Base-by-base conservation (phyloP, 2,797 vertebrate genomes). In the Anolis apletophallus region DNA sequence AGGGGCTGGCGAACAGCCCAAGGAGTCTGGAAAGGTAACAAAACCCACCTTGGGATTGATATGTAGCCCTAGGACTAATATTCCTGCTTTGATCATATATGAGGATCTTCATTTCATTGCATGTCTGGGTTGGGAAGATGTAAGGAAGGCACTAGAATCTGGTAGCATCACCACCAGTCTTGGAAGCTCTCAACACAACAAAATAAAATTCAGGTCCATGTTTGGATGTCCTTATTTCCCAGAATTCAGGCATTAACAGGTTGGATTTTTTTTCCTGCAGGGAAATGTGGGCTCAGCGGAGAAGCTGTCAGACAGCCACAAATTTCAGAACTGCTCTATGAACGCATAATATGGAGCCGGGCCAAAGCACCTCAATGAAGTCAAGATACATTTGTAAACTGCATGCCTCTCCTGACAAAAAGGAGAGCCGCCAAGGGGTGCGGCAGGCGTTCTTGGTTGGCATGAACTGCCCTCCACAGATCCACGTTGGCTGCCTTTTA, bases 291-390 rank as follows among this genome's bases (percentile, higher is more conserved):
- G 21, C 57, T 64, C 40, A 78, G 54, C 12, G 19, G 68, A 87
- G 67, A 68, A 34, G 81, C 64, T 71, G 52, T 14, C n/a, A 83
- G 23, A 52, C 64, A 61, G 54, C 67, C 40, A 34, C 21, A 19
- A 21, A 21, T 14, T 61, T 83, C 76, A 40, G 75, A 79, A 32
- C 67, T 79, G 54, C 55, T 55, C 40, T 64, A 64, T 87, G 86
- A 87, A 75, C 75, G 26, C 81, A 83, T 79, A 17, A 16, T 54
- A 83, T 79, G 86, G 86, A 87, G 68, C 46, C 23, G 23, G 83
- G 86, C 75, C 86, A 87, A 79, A 52, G 69, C 61, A 55, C 67
- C 55, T 78, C 59, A 73, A 17, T 72, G 55, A 87, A 64, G 81
- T 54, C 76, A 78, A 72, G 57, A 13, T 54, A 59, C 40, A 9